phyloP scores from a whole-genome alignment of 2,797 vertebrate genomes.

The Eidolon dupreanum region DNA sequence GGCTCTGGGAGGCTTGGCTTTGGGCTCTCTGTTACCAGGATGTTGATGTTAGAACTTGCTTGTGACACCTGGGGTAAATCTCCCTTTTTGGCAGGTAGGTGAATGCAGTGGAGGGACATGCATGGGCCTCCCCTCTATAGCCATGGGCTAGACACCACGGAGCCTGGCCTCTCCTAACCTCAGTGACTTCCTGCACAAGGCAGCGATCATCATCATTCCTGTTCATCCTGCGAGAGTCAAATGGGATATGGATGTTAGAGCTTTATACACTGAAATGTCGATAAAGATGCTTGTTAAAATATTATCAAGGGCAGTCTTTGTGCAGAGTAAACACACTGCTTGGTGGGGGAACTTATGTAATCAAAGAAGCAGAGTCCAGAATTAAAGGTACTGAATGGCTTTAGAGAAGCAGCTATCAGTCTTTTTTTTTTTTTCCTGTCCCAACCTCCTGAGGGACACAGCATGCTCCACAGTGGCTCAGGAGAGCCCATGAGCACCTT shows the following conservation, averaged over 20 bases:
- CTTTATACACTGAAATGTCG: background rate
- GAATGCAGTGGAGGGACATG: background rate
- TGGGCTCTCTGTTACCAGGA: background rate
- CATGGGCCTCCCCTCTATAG: background rate
- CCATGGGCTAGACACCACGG: background rate
- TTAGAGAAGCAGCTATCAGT: background rate
- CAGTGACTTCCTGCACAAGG: background rate
- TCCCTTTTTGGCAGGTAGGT: fast-evolving
- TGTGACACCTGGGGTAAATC: background rate
- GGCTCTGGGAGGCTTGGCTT: background rate
- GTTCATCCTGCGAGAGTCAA: background rate
- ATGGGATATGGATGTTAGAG: background rate
- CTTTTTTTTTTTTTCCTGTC: background rate
- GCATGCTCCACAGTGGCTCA: background rate
- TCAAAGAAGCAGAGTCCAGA: background rate
- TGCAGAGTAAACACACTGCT: background rate
- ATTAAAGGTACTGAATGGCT: background rate
- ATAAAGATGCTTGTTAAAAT: background rate
- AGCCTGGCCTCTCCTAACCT: background rate
- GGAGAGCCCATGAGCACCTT: background rate
- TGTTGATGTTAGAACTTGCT: fast-evolving
- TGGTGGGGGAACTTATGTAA: background rate
- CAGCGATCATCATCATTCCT: background rate
- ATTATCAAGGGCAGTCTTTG: background rate
- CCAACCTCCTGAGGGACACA: background rate